Evolutionary conservation across 2,888 invertebrate genomes (phyloP), one percentile per base, ranked within the genome.

Genomic region (Gnatocerus cornutus): DNA sequence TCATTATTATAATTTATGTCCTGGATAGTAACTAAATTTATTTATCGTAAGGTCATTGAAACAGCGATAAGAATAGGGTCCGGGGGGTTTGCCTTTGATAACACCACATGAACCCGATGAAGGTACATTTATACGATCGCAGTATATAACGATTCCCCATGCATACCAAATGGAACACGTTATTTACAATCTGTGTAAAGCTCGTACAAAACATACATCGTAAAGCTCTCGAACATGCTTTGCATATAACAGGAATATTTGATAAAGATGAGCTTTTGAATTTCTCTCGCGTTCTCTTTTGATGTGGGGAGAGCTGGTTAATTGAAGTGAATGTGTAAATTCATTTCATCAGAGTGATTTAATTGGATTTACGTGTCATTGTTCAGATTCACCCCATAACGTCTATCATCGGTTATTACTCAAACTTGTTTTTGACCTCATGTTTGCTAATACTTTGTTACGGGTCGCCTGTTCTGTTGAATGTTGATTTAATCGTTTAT

Each of bases 391-490:
- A 53, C 53, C 37, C 53, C 33, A 46, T 16, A 14, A 43, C 1
- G 12, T 46, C 46, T 16, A 46, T 46, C 45, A 13, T 7, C 7
- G 7, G 3, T 46, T 21, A 21, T 46, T 58, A 29, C 21, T 58
- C 13, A 59, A 45, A 41, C 41, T 41, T 41, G 37, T 39, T 14
- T 41, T 56, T 12, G 56, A 56, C 21, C 56, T 41, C 41, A 10
- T 56, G 56, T 56, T 56, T 56, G 56, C 56, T 43, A 59, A 46
- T 59, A 43, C 29, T 45, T 58, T 33, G 45, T 59, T 12, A 59
- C 14, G 59, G 59, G 59, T 59, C 59, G 46, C 1, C 13, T 43
- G 30, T 46, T 59, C n/a, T 56, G 41, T 27, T 33, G 59, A 30
- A 50, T 50, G 29, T 29, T 50, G 29, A 50, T 50, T 21, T 50